Conservation (phyloP, 2,797 vertebrate genomes). For the Tympanoctomys barrerae region DNA sequence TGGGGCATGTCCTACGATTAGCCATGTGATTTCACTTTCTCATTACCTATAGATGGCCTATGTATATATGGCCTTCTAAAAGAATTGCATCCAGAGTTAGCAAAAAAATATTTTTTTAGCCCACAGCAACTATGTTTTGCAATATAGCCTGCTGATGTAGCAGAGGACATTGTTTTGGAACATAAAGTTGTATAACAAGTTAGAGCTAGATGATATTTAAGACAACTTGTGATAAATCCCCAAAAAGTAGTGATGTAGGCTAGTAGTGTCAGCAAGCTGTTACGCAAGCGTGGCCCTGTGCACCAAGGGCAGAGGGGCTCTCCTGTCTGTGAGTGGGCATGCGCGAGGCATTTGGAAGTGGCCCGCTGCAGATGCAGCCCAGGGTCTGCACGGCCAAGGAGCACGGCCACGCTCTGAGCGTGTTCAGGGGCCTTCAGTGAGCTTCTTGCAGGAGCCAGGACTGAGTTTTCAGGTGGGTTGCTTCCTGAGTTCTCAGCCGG, state of each 20-base stretch:
- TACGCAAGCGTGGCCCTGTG: conserved; percentile 36
- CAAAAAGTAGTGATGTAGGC: conserved; percentile 68
- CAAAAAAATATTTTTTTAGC: conserved; percentile 2
- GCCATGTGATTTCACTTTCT: conserved; percentile 31
- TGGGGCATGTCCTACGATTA: background rate
- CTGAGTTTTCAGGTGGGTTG: conserved; percentile 68
- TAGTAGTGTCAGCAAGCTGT: conserved; percentile 65
- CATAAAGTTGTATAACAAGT: conserved; percentile 68
- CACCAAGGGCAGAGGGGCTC: conserved; percentile 39
- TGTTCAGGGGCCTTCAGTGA: conserved; percentile 62
- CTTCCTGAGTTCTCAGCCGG: conserved; percentile 45
- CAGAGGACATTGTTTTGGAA: conserved; percentile 66
- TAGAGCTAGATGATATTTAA: conserved; percentile 75
- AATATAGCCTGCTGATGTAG: conserved; percentile 47
- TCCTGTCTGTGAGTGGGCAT: conserved; percentile 12
- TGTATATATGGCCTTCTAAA: background rate
- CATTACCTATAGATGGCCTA: background rate
- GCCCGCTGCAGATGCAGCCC: conserved; percentile 32
- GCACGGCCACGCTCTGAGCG: conserved; percentile 47
- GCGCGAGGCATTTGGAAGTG: conserved; percentile 54
- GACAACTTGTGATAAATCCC: conserved; percentile 60
- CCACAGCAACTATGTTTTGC: conserved; percentile 45
- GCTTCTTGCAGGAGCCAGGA: conserved; percentile 46
- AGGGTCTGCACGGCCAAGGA: conserved; percentile 27
- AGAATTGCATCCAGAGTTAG: conserved; percentile 50